phyloP scores from a whole-genome alignment of 2,888 invertebrate species.

The Aphrophora alni region DNA sequence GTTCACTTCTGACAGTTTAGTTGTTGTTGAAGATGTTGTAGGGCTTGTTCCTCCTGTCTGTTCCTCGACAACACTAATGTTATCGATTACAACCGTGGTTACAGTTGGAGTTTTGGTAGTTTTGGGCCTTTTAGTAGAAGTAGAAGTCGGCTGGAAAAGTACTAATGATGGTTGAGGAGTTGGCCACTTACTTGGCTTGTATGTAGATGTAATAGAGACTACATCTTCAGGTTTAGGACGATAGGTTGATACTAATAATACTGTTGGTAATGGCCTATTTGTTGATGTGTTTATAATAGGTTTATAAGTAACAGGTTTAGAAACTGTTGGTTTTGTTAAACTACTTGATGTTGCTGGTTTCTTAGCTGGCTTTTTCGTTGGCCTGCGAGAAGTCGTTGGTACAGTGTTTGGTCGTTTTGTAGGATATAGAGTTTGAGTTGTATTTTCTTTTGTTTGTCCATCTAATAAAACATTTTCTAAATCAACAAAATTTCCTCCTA shows the following conservation, averaged over 20 bases:
- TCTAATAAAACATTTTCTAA: slow-evolving; percentile 77
- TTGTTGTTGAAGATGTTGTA: slow-evolving; percentile 18
- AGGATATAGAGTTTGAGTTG: slow-evolving; percentile 51
- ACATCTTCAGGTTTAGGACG: slow-evolving; percentile 29
- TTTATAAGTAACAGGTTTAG: slow-evolving; percentile 42
- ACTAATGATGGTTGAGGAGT: slow-evolving; percentile 42
- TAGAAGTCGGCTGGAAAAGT: slow-evolving; percentile 44
- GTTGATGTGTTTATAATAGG: slow-evolving; percentile 11
- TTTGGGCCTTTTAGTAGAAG: slow-evolving; percentile 53
- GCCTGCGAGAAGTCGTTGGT: slow-evolving; percentile 51
- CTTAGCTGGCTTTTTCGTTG: slow-evolving; percentile 55
- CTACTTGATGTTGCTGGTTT: slow-evolving; percentile 48
- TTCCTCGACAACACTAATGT: slow-evolving; percentile 41
- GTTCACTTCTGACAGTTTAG: slow-evolving; percentile 50
- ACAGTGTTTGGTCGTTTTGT: slow-evolving; percentile 56
- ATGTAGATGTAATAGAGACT: slow-evolving; percentile 29
- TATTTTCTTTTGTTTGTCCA: slow-evolving; percentile 53
- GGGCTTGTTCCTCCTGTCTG: slow-evolving; percentile 29
- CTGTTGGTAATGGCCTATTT: slow-evolving; percentile 33
- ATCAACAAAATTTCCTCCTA: slow-evolving; percentile 83
- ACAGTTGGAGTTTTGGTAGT: slow-evolving; percentile 57
- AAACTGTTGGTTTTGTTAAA: slow-evolving; percentile 39
- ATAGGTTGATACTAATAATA: slow-evolving; percentile 30
- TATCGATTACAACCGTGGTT: slow-evolving; percentile 57
- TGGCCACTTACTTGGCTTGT: slow-evolving; percentile 49